Evolutionary conservation across 2,888 invertebrate genomes (phyloP), one percentile per base, ranked within the genome.

Genomic region (Arrhopalites spinosus): DNA sequence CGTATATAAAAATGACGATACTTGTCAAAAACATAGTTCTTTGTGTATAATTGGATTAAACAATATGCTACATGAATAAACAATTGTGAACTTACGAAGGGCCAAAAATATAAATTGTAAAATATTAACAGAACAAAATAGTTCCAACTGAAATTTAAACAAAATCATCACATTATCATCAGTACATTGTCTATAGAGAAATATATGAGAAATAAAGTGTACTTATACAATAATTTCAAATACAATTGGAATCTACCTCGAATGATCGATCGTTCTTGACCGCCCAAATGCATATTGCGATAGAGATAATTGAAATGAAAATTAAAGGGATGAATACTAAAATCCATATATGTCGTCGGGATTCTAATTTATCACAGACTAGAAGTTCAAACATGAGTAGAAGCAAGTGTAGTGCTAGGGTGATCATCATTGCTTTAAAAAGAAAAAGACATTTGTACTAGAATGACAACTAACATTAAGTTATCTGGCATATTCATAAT

Each of bases 41-140:
- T n/a, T n/a, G n/a, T n/a, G n/a, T n/a, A n/a, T n/a, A n/a, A n/a
- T n/a, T n/a, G n/a, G n/a, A n/a, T n/a, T n/a, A n/a, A n/a, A n/a
- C n/a, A n/a, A n/a, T n/a, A n/a, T n/a, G n/a, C n/a, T n/a, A n/a
- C n/a, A n/a, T n/a, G n/a, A n/a, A n/a, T n/a, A n/a, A n/a, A n/a
- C n/a, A n/a, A n/a, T n/a, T n/a, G n/a, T n/a, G n/a, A n/a, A n/a
- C n/a, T n/a, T n/a, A n/a, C 94, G 91, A 78, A 99, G 87, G 0
- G 98, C 96, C 84, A 99, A 87, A 85, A 99, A 98, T 83, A 99
- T 96, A 86, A 99, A 98, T 86, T 99, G 98, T 74, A 99, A 88
- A 77, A 98, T 94, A 87, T 99, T 99, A 23, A 98, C 96, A 67
- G 98, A 94, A 86, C 98, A 95, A 86, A 98, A 97, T 70, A 99